These are phyloP conservation scores for Melinaea menophilus DNA, from an alignment of 2,888 invertebrate genomes.

Conservation along the genomic window DNA sequence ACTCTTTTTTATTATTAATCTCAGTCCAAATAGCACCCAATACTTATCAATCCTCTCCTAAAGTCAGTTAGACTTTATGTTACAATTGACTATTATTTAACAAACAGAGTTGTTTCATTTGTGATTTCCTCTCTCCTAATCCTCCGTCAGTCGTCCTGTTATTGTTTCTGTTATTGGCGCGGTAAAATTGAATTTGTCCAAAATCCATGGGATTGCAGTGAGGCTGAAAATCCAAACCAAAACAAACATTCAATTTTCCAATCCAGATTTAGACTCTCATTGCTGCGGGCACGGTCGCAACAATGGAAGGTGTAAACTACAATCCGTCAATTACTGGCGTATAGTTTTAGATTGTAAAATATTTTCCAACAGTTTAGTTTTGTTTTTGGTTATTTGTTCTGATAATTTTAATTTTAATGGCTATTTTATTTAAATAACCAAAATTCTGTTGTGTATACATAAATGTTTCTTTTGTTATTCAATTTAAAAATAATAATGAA, in stretches of 20 bases:
- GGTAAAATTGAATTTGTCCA: conserved; percentile 73
- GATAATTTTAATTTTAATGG: no score
- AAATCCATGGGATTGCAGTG: conserved; percentile 63
- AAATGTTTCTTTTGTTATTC: no score
- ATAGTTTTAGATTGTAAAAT: conserved; percentile 8
- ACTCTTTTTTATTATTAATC: neutral
- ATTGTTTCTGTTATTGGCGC: conserved; percentile 43
- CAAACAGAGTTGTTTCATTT: neutral
- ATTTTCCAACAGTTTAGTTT: neutral
- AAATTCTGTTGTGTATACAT: no score
- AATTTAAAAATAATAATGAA: no score
- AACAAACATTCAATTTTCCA: conserved; percentile 62
- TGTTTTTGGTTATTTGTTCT: no score
- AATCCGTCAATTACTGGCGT: conserved; percentile 20
- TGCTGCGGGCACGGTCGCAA: conserved; percentile 34
- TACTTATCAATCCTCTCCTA: neutral
- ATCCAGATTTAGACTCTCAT: conserved; percentile 50
- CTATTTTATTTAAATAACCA: no score
- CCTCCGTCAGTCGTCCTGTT: no score
- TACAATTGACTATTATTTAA: conserved; percentile 16
- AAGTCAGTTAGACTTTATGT: conserved; percentile 18
- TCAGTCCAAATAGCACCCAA: neutral
- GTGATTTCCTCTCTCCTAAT: no score
- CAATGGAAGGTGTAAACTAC: conserved; percentile 32
- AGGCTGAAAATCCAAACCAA: conserved; percentile 52